Evolutionary conservation across 37 sponge, comb jelly and placozoan genomes (phyloP).

Genomic region (Agelas oroides): DNA sequence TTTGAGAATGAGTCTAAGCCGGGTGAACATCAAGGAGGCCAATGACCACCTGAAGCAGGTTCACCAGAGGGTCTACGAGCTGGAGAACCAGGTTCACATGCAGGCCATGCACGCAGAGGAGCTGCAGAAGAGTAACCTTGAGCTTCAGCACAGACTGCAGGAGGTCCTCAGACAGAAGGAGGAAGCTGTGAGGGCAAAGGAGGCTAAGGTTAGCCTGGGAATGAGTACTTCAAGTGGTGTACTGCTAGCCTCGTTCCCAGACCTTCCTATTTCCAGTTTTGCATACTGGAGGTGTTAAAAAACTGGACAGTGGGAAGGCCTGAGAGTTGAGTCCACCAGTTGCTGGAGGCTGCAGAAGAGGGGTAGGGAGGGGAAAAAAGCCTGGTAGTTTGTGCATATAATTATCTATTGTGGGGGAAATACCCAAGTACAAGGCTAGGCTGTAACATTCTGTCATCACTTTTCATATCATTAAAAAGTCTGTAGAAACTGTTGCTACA

Average conservation of each 20-base stretch:
- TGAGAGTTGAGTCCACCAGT: conserved; percentile 29
- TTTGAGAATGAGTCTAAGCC: conserved; percentile 34
- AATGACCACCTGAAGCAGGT: conserved; percentile 81
- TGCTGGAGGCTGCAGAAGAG: conserved; percentile 57
- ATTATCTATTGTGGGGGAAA: too few relatives aligned
- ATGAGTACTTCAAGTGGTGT: neutral
- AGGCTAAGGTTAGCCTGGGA: neutral
- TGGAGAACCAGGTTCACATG: conserved; percentile 80
- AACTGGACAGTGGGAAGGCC: conserved; percentile 11
- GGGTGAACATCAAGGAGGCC: conserved; percentile 76
- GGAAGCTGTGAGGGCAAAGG: conserved; percentile 14
- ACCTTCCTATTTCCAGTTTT: too few relatives aligned
- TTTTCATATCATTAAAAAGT: too few relatives aligned
- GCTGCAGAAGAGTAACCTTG: conserved; percentile 54
- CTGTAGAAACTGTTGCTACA: too few relatives aligned
- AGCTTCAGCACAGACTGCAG: conserved; percentile 31
- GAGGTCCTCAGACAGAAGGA: conserved; percentile 3
- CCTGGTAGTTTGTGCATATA: conserved; percentile 66
- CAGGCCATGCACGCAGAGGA: conserved; percentile 66
- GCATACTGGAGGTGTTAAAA: too few relatives aligned
- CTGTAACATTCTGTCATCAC: too few relatives aligned
- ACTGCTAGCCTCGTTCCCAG: too few relatives aligned
- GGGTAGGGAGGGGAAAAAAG: conserved; percentile 50
- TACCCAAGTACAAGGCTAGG: too few relatives aligned
- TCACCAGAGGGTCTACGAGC: conserved; percentile 67